Evolutionary conservation across 2,888 invertebrate genomes (phyloP).

Genomic region (Leucoma salicis): DNA sequence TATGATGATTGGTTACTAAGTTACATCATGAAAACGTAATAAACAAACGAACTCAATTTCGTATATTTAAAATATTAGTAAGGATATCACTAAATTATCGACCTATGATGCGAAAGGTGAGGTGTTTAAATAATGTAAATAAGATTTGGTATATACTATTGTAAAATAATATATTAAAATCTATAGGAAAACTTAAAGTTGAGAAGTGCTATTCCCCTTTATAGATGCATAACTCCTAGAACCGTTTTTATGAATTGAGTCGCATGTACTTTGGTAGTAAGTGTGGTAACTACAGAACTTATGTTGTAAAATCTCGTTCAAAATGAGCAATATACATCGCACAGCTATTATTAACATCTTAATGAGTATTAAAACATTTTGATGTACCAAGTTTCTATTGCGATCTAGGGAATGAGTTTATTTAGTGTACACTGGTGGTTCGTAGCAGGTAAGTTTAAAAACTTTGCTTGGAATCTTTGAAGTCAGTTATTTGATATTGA

Average conservation of each 20-base stretch:
- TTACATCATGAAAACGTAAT: too few relatives aligned
- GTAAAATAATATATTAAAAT: constrained; percentile 17
- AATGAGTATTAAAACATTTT: constrained; percentile 47
- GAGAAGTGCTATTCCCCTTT: not conserved
- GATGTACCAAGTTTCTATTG: constrained; percentile 48
- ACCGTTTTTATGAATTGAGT: constrained; percentile 9
- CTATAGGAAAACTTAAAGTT: not conserved
- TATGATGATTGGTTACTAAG: too few relatives aligned
- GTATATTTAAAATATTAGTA: too few relatives aligned
- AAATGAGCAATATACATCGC: constrained; percentile 31
- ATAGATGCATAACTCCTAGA: not conserved
- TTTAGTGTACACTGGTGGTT: constrained; percentile 8
- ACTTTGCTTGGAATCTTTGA: too few relatives aligned
- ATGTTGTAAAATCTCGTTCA: constrained; percentile 41
- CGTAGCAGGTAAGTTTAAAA: not conserved
- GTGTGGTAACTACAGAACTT: constrained; percentile 39
- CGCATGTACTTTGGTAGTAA: constrained; percentile 1
- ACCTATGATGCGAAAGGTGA: too few relatives aligned
- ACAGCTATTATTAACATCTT: constrained; percentile 29
- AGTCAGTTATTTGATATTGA: too few relatives aligned
- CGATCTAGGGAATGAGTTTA: constrained; percentile 30
- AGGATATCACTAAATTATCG: too few relatives aligned
- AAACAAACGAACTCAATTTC: too few relatives aligned
- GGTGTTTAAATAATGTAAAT: too few relatives aligned
- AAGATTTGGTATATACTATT: constrained; percentile 16